Evolutionary conservation across 1,140 invertebrate species (phyloP).

Genomic region (Papilio xuthus): DNA sequence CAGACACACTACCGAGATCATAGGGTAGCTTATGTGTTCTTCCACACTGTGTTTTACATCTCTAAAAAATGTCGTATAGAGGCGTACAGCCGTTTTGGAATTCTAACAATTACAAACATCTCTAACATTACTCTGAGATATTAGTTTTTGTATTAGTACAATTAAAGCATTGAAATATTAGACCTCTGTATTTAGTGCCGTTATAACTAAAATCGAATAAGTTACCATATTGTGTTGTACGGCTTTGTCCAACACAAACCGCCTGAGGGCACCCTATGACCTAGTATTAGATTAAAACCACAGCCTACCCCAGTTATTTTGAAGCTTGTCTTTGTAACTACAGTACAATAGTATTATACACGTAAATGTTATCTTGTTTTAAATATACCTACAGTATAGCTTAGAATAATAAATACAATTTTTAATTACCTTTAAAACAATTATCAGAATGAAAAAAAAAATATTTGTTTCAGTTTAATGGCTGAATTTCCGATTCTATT

Average conservation of each 20-base stretch:
- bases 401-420: background rate
- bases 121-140: too few relatives aligned
- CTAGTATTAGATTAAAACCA: constrained; percentile 50
- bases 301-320: constrained; percentile 34
- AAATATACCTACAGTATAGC: background rate
- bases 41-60: too few relatives aligned
- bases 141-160: too few relatives aligned
- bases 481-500: background rate
- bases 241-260: constrained; percentile 5
- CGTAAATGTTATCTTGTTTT: constrained; percentile 17
- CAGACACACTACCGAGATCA: too few relatives aligned
- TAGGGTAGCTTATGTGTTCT: too few relatives aligned
- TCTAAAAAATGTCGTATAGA: too few relatives aligned
- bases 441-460: background rate
- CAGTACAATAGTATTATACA: constrained; percentile 39
- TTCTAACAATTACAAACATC: too few relatives aligned
- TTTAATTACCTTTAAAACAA: background rate
- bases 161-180: too few relatives aligned
- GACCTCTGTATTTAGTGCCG: too few relatives aligned
- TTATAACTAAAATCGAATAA: background rate
- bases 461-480: background rate
- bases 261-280: constrained; percentile 3
- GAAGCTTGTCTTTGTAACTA: constrained; percentile 41
- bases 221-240: constrained; percentile 6
- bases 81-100: too few relatives aligned